Conservation (phyloP, 37 sponge, comb jelly and placozoan genomes). For the Mnemiopsis leidyi region DNA sequence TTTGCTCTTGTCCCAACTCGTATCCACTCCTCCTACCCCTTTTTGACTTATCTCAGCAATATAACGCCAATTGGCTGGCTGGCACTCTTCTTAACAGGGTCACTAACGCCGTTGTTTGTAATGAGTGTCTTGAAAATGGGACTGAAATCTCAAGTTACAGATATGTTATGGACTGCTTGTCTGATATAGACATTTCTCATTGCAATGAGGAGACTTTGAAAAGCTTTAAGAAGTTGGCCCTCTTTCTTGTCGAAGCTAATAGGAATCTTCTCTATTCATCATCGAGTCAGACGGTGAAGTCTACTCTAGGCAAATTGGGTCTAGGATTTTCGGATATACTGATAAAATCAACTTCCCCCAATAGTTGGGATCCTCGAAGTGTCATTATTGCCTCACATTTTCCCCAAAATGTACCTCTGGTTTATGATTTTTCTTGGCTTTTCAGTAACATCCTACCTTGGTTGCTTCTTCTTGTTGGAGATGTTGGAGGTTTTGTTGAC, state of each 20-base stretch:
- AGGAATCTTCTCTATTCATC: not conserved
- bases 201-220: not conserved
- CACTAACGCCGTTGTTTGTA: not conserved
- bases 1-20: not conserved
- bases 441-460: not conserved
- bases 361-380: conserved; percentile 35
- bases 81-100: not conserved
- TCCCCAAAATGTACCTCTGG: not conserved
- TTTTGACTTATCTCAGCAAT: conserved; percentile 27
- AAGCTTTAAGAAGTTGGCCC: not conserved
- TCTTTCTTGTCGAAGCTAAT: not conserved
- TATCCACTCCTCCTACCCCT: conserved; percentile 54
- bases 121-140: not conserved
- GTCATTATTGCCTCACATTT: not conserved
- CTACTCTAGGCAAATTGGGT: not conserved
- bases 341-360: not conserved
- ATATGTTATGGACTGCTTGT: not conserved
- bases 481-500: not conserved
- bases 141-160: too few relatives aligned
- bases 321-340: not conserved
- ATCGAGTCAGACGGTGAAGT: not conserved
- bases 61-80: conserved; percentile 32
- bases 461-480: not conserved
- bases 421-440: not conserved
- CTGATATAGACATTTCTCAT: not conserved